phyloP scores from a whole-genome alignment of 2,888 invertebrate genomes.

The Platycnemis pennipes region DNA sequence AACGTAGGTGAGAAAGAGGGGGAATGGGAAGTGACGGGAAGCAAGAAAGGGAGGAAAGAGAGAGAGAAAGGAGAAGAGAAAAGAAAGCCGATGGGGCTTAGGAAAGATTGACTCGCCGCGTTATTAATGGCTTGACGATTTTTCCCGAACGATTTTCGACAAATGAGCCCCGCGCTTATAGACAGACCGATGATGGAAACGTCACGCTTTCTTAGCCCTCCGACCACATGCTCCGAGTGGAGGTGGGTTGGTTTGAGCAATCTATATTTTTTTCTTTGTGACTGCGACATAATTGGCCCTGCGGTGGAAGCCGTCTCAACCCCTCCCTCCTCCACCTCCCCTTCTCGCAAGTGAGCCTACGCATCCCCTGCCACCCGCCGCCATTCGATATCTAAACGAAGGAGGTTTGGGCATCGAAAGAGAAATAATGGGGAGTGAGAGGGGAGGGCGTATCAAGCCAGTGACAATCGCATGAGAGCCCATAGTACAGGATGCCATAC shows the following conservation, averaged over 20 bases:
- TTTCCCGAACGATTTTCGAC: slow-evolving; percentile 46
- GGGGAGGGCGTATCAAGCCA: too few species aligned
- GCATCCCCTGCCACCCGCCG: background rate
- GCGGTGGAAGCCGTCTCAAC: background rate
- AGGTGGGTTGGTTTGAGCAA: background rate
- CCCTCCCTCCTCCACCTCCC: background rate
- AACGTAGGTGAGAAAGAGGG: background rate
- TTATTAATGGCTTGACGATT: slow-evolving; percentile 59
- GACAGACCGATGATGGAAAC: background rate
- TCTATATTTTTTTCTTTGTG: background rate
- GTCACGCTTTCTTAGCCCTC: background rate
- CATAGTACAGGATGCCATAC: too few species aligned
- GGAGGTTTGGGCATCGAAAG: background rate
- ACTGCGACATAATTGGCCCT: background rate
- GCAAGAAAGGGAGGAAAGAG: background rate
- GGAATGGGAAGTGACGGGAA: background rate
- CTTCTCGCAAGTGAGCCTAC: background rate
- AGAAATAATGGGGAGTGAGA: background rate
- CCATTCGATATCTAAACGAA: background rate
- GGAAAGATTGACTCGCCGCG: background rate
- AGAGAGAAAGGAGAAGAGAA: background rate
- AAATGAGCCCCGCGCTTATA: slow-evolving; percentile 50
- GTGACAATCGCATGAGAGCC: too few species aligned
- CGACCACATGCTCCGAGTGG: background rate
- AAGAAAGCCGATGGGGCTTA: background rate